Evolutionary conservation across 2,113 vertebrate species (phyloP).

Genomic region (Chloropsis cyanopogon): DNA sequence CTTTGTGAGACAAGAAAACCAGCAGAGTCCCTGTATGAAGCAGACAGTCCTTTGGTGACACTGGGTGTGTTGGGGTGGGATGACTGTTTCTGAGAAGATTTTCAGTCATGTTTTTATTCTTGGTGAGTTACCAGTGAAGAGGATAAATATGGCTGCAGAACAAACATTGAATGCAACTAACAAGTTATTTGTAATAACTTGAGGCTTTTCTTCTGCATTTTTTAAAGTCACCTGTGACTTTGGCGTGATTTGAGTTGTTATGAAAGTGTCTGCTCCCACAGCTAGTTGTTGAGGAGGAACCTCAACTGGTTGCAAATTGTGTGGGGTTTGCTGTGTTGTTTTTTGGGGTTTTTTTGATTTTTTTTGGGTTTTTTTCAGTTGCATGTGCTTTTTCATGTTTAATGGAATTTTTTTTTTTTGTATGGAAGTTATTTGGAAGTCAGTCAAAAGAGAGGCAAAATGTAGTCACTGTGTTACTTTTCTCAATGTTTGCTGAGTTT

Average conservation of each 20-base stretch:
- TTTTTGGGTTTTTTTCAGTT: rapidly evolving
- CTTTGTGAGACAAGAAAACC: not conserved
- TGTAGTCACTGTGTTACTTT: not conserved
- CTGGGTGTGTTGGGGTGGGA: not conserved
- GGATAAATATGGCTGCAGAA: not conserved
- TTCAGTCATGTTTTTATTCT: not conserved
- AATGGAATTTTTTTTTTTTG: not conserved
- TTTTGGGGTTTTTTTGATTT: not conserved
- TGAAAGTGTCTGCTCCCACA: not conserved
- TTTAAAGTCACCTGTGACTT: not conserved
- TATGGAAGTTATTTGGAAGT: not conserved
- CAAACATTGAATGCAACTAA: not conserved
- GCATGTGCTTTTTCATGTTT: not conserved
- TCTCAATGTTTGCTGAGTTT: not conserved
- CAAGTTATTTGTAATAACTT: not conserved
- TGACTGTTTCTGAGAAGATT: not conserved
- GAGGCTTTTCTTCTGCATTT: not conserved
- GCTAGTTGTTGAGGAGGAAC: not conserved
- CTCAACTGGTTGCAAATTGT: not conserved
- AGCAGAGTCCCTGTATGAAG: not conserved
- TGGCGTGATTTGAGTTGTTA: not conserved
- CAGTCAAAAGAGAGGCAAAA: not conserved
- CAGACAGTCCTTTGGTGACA: not conserved
- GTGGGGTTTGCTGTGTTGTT: not conserved
- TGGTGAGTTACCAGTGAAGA: not conserved